A percentile compares a stretch with the other conserved stretches of the same genome.
These are phyloP conservation scores for Myotis yumanensis DNA, from an alignment of 2,113 vertebrate species.

Conservation along the genomic window DNA sequence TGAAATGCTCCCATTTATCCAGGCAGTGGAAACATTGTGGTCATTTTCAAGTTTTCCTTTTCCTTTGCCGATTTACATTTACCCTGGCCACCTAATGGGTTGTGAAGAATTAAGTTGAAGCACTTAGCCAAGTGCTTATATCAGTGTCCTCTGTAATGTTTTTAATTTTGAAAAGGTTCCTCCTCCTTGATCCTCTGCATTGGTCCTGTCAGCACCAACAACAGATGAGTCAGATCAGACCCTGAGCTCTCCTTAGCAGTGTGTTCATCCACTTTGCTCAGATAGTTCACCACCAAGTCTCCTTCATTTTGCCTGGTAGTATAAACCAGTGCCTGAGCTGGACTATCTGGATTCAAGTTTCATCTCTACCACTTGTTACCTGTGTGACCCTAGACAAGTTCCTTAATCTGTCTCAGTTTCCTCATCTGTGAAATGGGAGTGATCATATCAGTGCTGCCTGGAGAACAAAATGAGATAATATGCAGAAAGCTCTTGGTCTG, in stretches of 20 bases:
- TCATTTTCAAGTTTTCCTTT: neutral
- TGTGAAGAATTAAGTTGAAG: neutral
- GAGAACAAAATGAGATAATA: neutral
- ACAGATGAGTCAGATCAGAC: neutral
- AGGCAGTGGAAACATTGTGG: neutral
- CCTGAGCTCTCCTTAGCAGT: neutral
- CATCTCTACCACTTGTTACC: neutral
- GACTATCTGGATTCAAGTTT: neutral
- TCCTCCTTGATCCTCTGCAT: neutral
- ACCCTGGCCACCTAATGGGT: neutral
- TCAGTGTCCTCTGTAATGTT: neutral
- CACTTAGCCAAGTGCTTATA: neutral
- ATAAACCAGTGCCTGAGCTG: neutral
- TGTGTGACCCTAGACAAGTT: neutral
- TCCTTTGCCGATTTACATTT: neutral
- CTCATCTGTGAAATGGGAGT: neutral
- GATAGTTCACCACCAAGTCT: neutral
- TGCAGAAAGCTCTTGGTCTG: too few species aligned
- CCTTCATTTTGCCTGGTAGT: neutral
- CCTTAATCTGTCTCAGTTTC: neutral
- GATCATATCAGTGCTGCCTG: neutral
- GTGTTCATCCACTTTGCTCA: neutral
- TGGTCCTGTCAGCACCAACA: neutral
- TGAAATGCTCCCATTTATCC: neutral
- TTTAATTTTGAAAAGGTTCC: neutral